Conservation (phyloP, 2,797 vertebrate genomes). For the Podarcis lilfordi region DNA sequence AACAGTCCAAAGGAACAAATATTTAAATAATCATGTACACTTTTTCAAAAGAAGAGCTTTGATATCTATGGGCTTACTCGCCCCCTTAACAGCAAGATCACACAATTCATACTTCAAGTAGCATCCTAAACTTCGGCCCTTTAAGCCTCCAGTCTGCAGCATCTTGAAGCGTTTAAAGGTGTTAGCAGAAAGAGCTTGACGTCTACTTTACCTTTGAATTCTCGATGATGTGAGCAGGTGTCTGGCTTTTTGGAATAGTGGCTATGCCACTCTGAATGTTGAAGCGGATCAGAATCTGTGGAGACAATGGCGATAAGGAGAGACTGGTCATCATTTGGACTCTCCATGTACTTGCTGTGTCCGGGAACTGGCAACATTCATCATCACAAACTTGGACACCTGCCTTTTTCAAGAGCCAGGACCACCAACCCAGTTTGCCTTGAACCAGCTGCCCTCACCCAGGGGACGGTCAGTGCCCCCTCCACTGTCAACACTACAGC, state of each 20-base stretch:
- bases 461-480: background rate
- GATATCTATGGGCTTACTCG: no score
- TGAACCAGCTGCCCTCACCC: background rate
- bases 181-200: background rate
- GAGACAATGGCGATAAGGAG: background rate
- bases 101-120: background rate
- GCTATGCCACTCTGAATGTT: background rate
- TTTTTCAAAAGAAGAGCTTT: background rate
- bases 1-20: no score
- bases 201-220: background rate
- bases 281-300: slow-evolving; percentile 11
- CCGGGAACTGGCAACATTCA: background rate
- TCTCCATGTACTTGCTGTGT: background rate
- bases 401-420: background rate
- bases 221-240: background rate
- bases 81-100: no score
- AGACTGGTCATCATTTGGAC: background rate
- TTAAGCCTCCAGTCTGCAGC: background rate
- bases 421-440: background rate
- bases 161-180: no score
- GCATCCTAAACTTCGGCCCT: background rate
- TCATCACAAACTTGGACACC: background rate
- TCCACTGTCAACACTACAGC: no score
- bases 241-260: slow-evolving; percentile 15
- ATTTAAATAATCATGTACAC: background rate